Conservation (phyloP, 2,797 vertebrate species). For the Lateolabrax maculatus region DNA sequence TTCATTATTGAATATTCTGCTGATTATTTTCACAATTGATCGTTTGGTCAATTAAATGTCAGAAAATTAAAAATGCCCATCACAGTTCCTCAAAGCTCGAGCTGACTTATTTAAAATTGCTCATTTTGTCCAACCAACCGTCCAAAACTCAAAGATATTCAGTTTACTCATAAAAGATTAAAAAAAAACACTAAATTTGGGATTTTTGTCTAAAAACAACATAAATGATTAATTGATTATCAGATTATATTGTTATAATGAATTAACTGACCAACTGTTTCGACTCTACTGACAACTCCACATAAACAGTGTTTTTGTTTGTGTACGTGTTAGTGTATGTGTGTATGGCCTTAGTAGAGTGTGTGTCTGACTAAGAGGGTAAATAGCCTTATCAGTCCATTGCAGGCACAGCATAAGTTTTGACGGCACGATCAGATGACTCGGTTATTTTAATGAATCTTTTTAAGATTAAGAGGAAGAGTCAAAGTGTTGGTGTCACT, state of each 20-base stretch:
- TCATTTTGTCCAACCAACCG: background rate
- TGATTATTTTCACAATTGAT: background rate
- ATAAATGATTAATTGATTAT: background rate
- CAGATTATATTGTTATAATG: background rate
- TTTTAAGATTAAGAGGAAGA: background rate
- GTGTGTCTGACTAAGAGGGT: slow-evolving; percentile 4
- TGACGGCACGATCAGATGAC: background rate
- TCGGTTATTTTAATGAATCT: slow-evolving; percentile 10
- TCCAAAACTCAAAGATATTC: background rate
- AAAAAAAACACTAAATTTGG: background rate
- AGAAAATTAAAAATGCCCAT: background rate
- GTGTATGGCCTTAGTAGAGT: background rate
- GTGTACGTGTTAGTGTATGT: background rate
- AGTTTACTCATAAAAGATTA: background rate
- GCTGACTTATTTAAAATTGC: background rate
- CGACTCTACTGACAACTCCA: background rate
- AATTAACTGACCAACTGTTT: background rate
- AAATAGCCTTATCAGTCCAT: slow-evolving; percentile 34
- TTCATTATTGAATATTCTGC: background rate
- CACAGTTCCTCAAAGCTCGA: background rate
- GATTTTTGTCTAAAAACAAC: background rate
- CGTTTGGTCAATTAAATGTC: background rate
- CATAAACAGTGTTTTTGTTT: background rate
- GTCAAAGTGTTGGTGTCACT: too few relatives aligned
- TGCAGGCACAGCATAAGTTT: slow-evolving; percentile 22